A percentile compares a stretch with the other conserved stretches of the same genome.
phyloP scores from a whole-genome alignment of 2,888 invertebrate species.

The Gisinianus flammeolus region DNA sequence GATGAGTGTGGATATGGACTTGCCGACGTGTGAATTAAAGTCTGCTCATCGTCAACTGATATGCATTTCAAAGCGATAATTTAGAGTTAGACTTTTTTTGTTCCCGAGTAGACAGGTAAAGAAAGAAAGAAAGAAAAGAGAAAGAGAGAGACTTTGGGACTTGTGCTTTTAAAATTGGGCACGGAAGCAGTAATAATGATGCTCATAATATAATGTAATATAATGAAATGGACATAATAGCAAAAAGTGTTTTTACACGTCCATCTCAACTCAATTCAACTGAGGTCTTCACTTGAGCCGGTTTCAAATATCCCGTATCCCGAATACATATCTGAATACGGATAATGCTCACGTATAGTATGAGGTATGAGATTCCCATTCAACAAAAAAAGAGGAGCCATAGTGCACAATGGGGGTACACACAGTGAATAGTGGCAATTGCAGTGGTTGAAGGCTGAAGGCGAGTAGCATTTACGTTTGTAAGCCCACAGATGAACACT shows the following conservation, averaged over 20 bases:
- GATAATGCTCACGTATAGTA: no score
- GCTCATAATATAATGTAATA: no score
- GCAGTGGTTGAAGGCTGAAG: not conserved
- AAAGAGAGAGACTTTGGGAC: constrained; percentile 1
- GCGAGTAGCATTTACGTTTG: not conserved
- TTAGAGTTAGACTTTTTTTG: constrained; percentile 21
- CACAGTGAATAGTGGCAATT: not conserved
- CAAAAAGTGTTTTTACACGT: constrained; percentile 32
- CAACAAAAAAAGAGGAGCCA: no score
- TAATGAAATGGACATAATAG: constrained; percentile 41
- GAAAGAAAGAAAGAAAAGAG: not conserved
- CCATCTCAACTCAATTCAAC: not conserved
- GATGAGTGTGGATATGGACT: not conserved
- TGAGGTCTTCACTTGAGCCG: not conserved
- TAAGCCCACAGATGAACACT: not conserved
- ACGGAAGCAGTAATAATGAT: constrained; percentile 40
- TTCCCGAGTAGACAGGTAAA: not conserved
- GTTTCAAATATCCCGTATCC: constrained; percentile 8
- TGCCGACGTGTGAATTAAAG: constrained; percentile 33
- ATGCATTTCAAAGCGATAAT: constrained; percentile 32
- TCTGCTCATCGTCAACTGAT: constrained; percentile 19
- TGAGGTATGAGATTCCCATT: no score
- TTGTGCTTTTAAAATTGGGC: constrained; percentile 33
- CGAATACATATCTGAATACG: no score
- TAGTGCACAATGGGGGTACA: not conserved